Evolutionary conservation across 1,140 invertebrate species (phyloP).

Genomic region (Trypoxylus dichotomus): DNA sequence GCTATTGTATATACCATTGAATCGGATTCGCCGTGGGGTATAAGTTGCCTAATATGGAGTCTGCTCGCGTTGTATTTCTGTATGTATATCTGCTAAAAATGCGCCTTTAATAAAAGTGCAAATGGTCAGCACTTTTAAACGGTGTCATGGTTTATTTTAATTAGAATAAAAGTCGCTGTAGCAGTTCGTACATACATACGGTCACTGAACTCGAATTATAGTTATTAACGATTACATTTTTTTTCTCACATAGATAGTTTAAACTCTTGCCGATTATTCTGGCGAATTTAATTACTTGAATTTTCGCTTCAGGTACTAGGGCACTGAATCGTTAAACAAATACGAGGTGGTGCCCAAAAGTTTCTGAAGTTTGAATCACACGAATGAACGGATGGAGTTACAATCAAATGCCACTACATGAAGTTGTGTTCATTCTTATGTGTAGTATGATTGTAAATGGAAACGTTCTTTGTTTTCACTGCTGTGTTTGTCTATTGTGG

Average conservation of each 20-base stretch:
- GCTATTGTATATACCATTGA: background rate
- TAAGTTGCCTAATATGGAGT: background rate
- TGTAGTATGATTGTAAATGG: too few relatives aligned
- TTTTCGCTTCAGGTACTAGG: background rate
- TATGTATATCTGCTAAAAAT: constrained; percentile 1
- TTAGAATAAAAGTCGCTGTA: background rate
- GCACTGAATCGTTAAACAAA: background rate
- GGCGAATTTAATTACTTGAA: background rate
- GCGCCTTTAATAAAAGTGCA: constrained; percentile 8
- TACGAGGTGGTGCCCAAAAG: background rate
- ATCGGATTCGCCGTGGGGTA: background rate
- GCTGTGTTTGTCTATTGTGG: too few relatives aligned
- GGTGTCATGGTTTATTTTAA: constrained; percentile 21
- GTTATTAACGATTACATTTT: background rate
- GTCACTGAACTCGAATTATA: constrained; percentile 9
- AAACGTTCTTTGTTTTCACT: too few relatives aligned
- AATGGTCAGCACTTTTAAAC: constrained; percentile 12
- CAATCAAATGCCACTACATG: too few relatives aligned
- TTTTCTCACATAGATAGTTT: background rate
- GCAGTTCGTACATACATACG: background rate
- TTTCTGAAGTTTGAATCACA: too few relatives aligned
- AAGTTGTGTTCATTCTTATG: too few relatives aligned
- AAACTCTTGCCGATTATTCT: background rate
- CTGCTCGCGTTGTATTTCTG: background rate
- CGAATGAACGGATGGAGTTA: too few relatives aligned